phyloP scores from a whole-genome alignment of 2,888 invertebrate species.

The Halocaridina rubra region DNA sequence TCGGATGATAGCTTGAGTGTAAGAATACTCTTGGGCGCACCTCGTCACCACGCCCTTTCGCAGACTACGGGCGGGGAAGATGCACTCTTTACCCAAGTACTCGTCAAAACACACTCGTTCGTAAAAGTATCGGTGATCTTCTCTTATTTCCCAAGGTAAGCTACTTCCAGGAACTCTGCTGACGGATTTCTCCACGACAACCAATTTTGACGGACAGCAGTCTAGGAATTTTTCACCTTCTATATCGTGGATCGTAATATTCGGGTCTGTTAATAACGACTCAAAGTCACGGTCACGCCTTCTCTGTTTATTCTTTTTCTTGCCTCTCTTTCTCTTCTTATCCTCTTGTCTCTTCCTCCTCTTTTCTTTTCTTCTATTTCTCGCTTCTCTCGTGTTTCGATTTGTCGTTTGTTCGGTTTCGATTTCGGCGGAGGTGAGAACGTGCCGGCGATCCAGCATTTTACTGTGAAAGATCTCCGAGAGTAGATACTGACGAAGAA shows the following conservation, averaged over 20 bases:
- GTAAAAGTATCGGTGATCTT: constrained; percentile 32
- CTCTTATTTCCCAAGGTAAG: constrained; percentile 44
- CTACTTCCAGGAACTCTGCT: constrained; percentile 42
- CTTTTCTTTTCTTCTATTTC: constrained; percentile 6
- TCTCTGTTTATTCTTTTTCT: constrained; percentile 9
- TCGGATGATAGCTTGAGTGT: constrained; percentile 84
- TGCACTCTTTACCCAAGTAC: constrained; percentile 46
- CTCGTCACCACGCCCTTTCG: constrained; percentile 66
- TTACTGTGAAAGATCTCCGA: neutral
- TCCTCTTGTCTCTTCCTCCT: constrained; percentile 18
- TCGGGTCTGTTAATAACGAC: neutral
- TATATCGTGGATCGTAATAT: constrained; percentile 3
- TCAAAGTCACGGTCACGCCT: constrained; percentile 11
- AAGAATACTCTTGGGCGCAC: constrained; percentile 86
- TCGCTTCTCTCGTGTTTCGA: neutral
- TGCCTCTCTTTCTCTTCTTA: constrained; percentile 28
- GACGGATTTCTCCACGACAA: constrained; percentile 32
- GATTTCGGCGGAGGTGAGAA: neutral
- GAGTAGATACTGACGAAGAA: neutral
- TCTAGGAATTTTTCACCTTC: constrained; percentile 49
- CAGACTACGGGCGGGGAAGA: constrained; percentile 52
- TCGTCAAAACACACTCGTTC: constrained; percentile 59
- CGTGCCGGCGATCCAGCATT: neutral
- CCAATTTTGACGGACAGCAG: constrained; percentile 57
- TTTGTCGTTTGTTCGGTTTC: neutral